Base-by-base conservation (phyloP, 2,888 invertebrate genomes). In the Deilephila porcellus region DNA sequence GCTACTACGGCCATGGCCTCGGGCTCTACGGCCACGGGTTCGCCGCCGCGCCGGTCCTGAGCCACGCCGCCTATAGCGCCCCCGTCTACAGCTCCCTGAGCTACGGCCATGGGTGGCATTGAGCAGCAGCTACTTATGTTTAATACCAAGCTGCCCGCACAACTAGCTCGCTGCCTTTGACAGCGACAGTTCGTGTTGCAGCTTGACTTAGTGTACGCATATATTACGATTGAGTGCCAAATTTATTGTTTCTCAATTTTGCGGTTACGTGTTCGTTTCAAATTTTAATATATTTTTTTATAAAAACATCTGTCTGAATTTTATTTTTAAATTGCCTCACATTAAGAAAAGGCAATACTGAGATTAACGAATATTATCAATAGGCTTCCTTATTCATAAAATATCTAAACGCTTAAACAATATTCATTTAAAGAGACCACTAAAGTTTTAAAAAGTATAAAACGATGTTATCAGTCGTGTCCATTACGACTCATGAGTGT, bases 71-170 rank as follows among this genome's bases (percentile, higher is more conserved):
- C 14, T 67, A 70, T 14, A 73, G 78, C 14, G 82, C 83, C 3
- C 84, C 82, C 4, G 71, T 83, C 71, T 71, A 83, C 74, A 82
- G 83, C 73, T 84, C 84, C 72, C 80, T 84, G 53, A 80, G 82
- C 45, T 76, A 76, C 32, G 78, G 91, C 4, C 91, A 91, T 72
- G 89, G 91, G 60, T 91, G 91, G 91, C 90, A 87, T 85, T 90
- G 83, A 86, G 76, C 74, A 19, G 60, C 34, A 34, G 17, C 37
- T 59, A 37, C 67, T 0, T 64, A 56, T 20, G 64, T 25, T 56
- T n/a, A 56, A 5, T 19, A 20, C n/a, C 29, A 67, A 59, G 64
- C 37, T 59, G 14, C 34, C 34, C 17, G 2, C 52, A 56, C 20
- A 64, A 19, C n/a, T 25, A 67, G 25, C 8, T n/a, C n/a, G 32